Conservation (phyloP, 2,113 vertebrate species). For the Gracilinanus agilis region DNA sequence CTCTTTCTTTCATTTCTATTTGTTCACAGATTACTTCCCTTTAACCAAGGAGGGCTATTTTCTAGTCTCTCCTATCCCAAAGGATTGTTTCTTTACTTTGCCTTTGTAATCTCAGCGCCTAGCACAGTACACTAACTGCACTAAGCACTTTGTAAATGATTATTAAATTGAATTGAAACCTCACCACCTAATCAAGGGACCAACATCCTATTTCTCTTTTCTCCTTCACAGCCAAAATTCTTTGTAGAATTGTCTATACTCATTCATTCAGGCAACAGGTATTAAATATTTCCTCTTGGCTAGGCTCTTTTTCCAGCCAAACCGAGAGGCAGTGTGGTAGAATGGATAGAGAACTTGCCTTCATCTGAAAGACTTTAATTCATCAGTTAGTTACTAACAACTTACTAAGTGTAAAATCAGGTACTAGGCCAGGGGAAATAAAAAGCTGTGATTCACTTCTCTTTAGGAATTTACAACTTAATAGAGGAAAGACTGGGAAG, state of each 20-base stretch:
- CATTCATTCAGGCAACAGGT: background rate
- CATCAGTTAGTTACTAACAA: background rate
- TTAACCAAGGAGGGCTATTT: background rate
- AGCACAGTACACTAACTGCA: background rate
- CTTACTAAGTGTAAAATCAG: background rate
- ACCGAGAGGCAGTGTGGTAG: background rate
- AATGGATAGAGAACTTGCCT: background rate
- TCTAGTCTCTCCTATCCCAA: background rate
- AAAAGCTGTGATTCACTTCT: background rate
- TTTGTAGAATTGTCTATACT: background rate
- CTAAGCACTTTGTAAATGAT: background rate
- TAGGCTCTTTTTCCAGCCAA: background rate
- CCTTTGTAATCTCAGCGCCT: background rate
- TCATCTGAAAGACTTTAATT: background rate
- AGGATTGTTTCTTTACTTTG: background rate
- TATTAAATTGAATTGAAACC: background rate
- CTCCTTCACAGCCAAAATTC: background rate
- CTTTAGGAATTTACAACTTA: background rate
- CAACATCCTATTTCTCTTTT: background rate
- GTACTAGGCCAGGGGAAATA: background rate
- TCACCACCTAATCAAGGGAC: background rate
- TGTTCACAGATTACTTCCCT: background rate
- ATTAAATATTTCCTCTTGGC: background rate
- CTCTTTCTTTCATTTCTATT: background rate
- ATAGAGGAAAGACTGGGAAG: background rate